A percentile compares a stretch with the other conserved stretches of the same genome.
Evolutionary conservation across 2,797 vertebrate species (phyloP).

Genomic region (Tokudaia tokunoshimensis): DNA sequence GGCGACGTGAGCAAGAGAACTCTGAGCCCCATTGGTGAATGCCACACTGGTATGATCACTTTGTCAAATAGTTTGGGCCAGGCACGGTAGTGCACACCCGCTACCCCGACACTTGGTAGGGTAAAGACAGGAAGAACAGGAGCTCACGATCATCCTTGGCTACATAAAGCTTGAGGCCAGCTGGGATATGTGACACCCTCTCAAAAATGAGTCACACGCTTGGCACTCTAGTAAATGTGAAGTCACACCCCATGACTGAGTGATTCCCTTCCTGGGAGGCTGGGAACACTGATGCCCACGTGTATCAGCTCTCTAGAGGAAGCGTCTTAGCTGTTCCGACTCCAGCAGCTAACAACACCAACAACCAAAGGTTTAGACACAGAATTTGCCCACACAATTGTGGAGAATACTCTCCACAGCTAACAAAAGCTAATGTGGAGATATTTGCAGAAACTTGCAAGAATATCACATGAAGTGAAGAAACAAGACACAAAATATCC

Average conservation of each 20-base stretch:
- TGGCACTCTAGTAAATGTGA: conserved; percentile 11
- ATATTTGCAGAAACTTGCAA: conserved; percentile 32
- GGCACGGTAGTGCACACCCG: background rate
- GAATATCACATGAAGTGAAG: background rate
- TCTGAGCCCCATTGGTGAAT: background rate
- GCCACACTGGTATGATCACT: background rate
- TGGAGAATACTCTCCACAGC: background rate
- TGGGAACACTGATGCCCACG: background rate
- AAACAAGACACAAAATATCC: background rate
- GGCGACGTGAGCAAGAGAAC: background rate
- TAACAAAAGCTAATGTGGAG: conserved; percentile 35
- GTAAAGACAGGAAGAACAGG: background rate
- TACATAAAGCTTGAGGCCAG: background rate
- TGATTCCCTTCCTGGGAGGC: background rate
- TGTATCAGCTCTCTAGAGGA: background rate
- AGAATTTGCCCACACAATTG: background rate
- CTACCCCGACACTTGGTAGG: background rate
- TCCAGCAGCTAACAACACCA: background rate
- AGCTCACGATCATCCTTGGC: background rate
- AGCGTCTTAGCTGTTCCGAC: background rate
- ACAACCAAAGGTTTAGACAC: background rate
- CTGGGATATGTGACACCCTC: background rate
- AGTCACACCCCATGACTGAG: background rate
- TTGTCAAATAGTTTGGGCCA: background rate
- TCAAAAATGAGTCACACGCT: background rate